phyloP scores from a whole-genome alignment of 2,113 vertebrate genomes.

The Microcebus jonahi region DNA sequence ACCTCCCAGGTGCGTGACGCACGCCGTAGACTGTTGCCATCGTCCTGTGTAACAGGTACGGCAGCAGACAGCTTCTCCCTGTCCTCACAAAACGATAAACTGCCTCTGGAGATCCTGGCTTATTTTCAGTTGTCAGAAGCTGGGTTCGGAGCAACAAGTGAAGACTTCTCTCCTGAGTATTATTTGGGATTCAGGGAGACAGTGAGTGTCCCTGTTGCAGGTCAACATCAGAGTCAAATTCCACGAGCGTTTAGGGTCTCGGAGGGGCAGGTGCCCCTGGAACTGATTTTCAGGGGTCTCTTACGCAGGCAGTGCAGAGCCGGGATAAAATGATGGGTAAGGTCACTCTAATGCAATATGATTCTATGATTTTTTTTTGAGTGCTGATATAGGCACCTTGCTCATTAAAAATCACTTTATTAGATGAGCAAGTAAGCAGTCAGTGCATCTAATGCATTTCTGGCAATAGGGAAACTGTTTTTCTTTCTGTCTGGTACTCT shows the following conservation, averaged over 20 bases:
- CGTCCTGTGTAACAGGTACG: neutral
- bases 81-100: neutral
- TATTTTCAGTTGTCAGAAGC: neutral
- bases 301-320: neutral
- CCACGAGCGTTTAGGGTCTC: neutral
- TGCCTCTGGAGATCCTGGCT: neutral
- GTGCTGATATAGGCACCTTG: neutral
- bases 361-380: neutral
- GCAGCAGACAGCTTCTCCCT: neutral
- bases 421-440: neutral
- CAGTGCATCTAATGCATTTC: fast-evolving
- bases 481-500: neutral
- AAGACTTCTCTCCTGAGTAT: neutral
- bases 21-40: fast-evolving
- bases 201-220: fast-evolving
- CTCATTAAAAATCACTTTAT: neutral
- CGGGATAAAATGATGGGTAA: neutral
- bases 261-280: too few relatives aligned
- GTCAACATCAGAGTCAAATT: neutral
- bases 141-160: conserved; percentile 69
- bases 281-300: neutral
- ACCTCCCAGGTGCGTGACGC: fast-evolving
- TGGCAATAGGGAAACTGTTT: neutral
- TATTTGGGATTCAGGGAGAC: neutral
- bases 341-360: neutral